phyloP scores from a whole-genome alignment of 1,140 invertebrate genomes.

The Drosophila bocqueti region DNA sequence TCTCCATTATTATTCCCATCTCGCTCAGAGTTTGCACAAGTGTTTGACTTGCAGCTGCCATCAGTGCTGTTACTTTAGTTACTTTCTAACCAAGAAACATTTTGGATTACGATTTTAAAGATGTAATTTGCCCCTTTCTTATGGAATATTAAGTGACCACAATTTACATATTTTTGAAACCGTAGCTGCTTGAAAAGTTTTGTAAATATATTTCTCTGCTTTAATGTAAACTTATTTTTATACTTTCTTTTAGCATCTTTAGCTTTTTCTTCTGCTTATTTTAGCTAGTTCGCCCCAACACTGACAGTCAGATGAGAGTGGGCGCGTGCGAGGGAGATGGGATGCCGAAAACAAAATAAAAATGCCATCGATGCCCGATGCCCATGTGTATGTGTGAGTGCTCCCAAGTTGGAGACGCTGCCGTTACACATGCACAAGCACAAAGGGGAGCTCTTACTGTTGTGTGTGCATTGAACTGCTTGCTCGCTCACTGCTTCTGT shows the following conservation, averaged over 20 bases:
- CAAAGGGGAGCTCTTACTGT: constrained; percentile 35
- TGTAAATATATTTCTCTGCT: background rate
- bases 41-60: constrained; percentile 1
- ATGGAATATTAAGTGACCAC: background rate
- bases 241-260: background rate
- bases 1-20: background rate
- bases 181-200: too few relatives aligned
- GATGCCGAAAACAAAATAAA: constrained; percentile 14
- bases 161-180: background rate
- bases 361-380: constrained; percentile 24
- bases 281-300: background rate
- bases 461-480: constrained; percentile 67
- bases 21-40: constrained; percentile 6
- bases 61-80: background rate
- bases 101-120: background rate
- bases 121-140: background rate
- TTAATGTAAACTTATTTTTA: too few relatives aligned
- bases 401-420: constrained; percentile 58
- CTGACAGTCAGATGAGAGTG: constrained; percentile 10
- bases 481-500: constrained; percentile 60
- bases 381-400: constrained; percentile 39
- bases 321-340: constrained; percentile 3
- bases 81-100: background rate
- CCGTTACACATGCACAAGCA: constrained; percentile 57
- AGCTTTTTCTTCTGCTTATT: background rate